A percentile compares a stretch with the other conserved stretches of the same genome.
Conservation (phyloP, 2,888 invertebrate species). For the Portevinia maculata region DNA sequence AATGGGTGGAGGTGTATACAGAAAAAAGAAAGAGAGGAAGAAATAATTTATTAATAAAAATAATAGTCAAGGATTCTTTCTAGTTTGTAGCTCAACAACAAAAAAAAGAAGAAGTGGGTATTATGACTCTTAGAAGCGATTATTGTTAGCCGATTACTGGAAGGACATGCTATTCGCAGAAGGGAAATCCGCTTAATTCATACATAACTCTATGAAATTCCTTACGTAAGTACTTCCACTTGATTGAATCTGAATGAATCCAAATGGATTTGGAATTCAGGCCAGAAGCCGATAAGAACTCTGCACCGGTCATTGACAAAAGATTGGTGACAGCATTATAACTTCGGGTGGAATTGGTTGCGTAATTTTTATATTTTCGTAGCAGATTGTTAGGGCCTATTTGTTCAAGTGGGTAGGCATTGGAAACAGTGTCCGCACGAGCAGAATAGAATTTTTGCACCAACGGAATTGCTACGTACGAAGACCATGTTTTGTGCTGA, state of each 20-base stretch:
- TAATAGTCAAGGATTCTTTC: constrained; percentile 42
- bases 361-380: neutral
- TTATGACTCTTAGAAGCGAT: constrained; percentile 34
- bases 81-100: constrained; percentile 19
- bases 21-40: constrained; percentile 17
- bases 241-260: constrained; percentile 44
- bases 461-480: no score
- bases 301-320: constrained; percentile 12
- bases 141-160: constrained; percentile 38
- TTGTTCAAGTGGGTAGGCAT: constrained; percentile 19
- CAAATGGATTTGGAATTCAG: constrained; percentile 20
- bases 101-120: constrained; percentile 1
- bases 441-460: no score
- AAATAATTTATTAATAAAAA: constrained; percentile 59
- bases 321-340: constrained; percentile 36
- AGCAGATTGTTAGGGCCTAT: constrained; percentile 44
- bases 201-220: constrained; percentile 38
- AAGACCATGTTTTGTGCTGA: no score
- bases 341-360: constrained; percentile 1
- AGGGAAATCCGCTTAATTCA: constrained; percentile 15
- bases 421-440: neutral
- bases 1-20: constrained; percentile 47
- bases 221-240: constrained; percentile 35
- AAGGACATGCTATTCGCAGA: no score
- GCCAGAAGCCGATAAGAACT: constrained; percentile 1